Conservation (phyloP, 2,797 vertebrate species). For the Melanotaenia maccullochi region DNA sequence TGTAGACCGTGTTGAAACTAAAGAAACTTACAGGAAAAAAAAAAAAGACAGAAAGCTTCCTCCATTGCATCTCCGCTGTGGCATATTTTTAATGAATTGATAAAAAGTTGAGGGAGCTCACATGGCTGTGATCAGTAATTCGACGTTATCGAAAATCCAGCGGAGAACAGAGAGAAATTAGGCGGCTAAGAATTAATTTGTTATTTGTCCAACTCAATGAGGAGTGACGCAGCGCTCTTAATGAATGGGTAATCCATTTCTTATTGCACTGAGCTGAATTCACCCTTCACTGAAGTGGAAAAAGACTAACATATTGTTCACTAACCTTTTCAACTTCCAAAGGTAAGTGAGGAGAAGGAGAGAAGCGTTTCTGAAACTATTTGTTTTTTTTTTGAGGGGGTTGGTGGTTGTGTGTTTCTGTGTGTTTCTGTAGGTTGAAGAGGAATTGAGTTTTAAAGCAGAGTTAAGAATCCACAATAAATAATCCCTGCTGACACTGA, state of each 20-base stretch:
- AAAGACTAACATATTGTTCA: constrained; percentile 78
- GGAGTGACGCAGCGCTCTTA: constrained; percentile 79
- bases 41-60: constrained; percentile 37
- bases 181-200: constrained; percentile 79
- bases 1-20: constrained; percentile 25
- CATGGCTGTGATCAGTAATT: constrained; percentile 72
- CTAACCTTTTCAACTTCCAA: constrained; percentile 70
- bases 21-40: constrained; percentile 32
- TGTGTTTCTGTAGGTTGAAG: constrained; percentile 46
- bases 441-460: constrained; percentile 60
- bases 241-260: constrained; percentile 81
- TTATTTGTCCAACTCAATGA: constrained; percentile 83
- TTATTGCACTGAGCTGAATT: constrained; percentile 73
- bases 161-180: constrained; percentile 80
- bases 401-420: constrained; percentile 43
- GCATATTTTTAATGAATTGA: constrained; percentile 71
- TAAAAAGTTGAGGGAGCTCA: constrained; percentile 73
- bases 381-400: constrained; percentile 46
- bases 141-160: constrained; percentile 74
- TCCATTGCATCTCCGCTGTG: constrained; percentile 52
- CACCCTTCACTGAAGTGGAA: constrained; percentile 80
- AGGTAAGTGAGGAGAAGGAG: constrained; percentile 45
- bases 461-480: constrained; percentile 54
- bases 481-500: constrained; percentile 47
- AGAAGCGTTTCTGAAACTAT: constrained; percentile 47